Conservation (phyloP, 1,140 invertebrate genomes). For the Acromyrmex echinatior region DNA sequence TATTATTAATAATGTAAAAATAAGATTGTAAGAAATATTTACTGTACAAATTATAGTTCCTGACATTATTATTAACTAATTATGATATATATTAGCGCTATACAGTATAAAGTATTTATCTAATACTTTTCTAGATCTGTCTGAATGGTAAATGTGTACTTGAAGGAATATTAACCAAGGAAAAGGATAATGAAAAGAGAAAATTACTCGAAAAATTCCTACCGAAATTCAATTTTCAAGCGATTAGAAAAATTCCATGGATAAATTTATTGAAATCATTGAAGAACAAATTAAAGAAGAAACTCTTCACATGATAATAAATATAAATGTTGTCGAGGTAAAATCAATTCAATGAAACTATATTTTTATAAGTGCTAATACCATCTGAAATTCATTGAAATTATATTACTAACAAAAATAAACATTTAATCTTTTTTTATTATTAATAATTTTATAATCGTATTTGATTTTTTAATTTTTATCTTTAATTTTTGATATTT, state of each 20-base stretch:
- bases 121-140: slow-evolving; percentile 41
- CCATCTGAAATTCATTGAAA: not conserved
- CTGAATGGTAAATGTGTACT: slow-evolving; percentile 57
- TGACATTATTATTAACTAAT: not conserved
- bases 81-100: not conserved
- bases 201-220: slow-evolving; percentile 11
- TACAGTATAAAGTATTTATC: not conserved
- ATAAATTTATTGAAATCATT: not conserved
- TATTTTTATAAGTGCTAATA: not conserved
- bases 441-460: not conserved
- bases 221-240: slow-evolving; percentile 10
- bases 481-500: not conserved
- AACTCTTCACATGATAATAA: not conserved
- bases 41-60: not conserved
- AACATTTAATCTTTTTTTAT: not conserved
- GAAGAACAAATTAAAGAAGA: not conserved
- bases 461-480: not conserved
- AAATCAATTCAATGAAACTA: not conserved
- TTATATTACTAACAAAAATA: not conserved
- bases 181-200: slow-evolving; percentile 1
- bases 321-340: not conserved
- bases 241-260: slow-evolving; percentile 30
- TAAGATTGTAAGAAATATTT: not conserved
- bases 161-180: slow-evolving; percentile 29
- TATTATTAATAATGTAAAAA: not conserved